A percentile compares a stretch with the other conserved stretches of the same genome.
Conservation (phyloP, 2,113 vertebrate species). For the Podarcis raffonei region DNA sequence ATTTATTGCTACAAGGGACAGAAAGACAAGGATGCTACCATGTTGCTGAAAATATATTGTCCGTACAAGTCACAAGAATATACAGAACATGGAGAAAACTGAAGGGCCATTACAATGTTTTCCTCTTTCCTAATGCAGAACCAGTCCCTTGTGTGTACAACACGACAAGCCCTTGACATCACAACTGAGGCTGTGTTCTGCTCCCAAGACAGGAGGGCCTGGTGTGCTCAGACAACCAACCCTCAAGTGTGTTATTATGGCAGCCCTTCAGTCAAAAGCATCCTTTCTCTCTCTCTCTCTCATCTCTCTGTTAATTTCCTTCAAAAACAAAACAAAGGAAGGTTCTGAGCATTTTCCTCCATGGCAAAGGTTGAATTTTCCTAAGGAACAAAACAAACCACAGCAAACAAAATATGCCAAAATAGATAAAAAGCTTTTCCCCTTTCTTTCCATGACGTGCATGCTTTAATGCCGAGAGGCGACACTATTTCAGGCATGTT, state of each 20-base stretch:
- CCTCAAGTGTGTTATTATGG: background rate
- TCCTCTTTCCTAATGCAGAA: background rate
- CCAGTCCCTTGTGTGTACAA: too few species aligned
- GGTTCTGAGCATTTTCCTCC: background rate
- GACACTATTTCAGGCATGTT: slow-evolving; percentile 73
- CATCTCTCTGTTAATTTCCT: background rate
- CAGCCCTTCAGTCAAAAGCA: background rate
- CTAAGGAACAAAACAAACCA: slow-evolving; percentile 49
- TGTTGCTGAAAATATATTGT: background rate
- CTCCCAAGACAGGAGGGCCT: background rate
- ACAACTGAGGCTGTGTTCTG: background rate
- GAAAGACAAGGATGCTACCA: too few species aligned
- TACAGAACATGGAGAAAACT: background rate
- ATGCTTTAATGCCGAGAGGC: slow-evolving; percentile 35
- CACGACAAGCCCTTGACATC: background rate
- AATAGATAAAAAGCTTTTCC: slow-evolving; percentile 63
- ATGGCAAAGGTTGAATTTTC: slow-evolving; percentile 42
- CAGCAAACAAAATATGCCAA: slow-evolving; percentile 56
- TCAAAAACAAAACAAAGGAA: background rate
- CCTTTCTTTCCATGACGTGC: slow-evolving; percentile 70
- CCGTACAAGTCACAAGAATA: background rate
- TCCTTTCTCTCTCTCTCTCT: background rate
- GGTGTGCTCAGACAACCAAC: background rate
- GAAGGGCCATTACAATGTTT: background rate
- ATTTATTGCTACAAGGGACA: background rate